Conservation (phyloP, 2,888 invertebrate species). For the Xylota sylvarum region DNA sequence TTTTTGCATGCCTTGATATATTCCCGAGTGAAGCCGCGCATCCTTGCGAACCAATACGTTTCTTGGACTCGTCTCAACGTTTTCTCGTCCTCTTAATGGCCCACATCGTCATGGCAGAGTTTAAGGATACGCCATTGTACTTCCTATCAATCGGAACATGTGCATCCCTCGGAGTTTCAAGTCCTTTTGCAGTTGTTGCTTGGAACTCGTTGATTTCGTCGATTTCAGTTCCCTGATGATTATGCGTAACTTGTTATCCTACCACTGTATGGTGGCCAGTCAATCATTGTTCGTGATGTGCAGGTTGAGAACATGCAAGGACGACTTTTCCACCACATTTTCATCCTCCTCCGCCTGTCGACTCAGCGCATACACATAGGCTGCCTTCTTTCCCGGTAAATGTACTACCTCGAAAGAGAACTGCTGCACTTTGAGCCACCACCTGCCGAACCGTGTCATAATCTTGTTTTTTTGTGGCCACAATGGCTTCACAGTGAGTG, state of each 20-base stretch:
- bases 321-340: neutral
- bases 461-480: no score
- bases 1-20: conserved; percentile 42
- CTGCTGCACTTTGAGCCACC: no score
- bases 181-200: neutral
- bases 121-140: conserved; percentile 33
- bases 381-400: no score
- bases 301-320: no score
- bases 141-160: neutral
- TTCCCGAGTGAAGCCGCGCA: conserved; percentile 4
- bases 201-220: neutral
- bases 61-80: neutral
- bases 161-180: neutral
- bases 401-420: no score
- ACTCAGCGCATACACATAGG: no score
- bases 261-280: conserved; percentile 1
- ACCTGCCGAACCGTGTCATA: no score
- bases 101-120: no score
- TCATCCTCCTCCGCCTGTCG: neutral
- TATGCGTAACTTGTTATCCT: neutral
- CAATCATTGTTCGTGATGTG: no score
- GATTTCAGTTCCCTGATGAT: neutral
- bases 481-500: no score
- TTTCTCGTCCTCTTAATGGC: no score
- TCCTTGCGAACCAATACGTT: conserved; percentile 14